These are phyloP conservation scores for Bursaphelenchus okinawaensis DNA, from an alignment of 2,888 invertebrate species.

Conservation along the genomic window DNA sequence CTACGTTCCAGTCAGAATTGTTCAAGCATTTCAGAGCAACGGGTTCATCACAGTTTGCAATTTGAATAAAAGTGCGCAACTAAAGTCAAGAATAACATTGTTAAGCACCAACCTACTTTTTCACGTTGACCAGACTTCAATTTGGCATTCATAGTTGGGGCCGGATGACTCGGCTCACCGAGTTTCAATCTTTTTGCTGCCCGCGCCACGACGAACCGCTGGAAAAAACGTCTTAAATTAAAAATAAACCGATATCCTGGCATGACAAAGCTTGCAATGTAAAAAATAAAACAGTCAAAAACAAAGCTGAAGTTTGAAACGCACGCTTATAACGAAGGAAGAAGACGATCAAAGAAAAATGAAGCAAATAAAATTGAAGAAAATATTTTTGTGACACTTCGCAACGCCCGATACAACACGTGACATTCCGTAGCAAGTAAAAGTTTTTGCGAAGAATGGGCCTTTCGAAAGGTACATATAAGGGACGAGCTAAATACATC, in stretches of 20 bases:
- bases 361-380: not conserved
- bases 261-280: too few relatives aligned
- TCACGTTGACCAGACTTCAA: conserved; percentile 5
- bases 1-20: conserved; percentile 48
- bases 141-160: conserved; percentile 8
- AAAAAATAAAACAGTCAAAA: too few relatives aligned
- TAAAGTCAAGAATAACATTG: not conserved
- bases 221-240: not conserved
- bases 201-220: not conserved
- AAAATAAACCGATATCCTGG: too few relatives aligned
- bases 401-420: not conserved
- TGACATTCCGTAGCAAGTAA: too few relatives aligned
- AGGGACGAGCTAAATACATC: too few relatives aligned
- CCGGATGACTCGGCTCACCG: conserved; percentile 5
- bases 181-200: conserved; percentile 8
- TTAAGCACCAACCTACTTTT: conserved; percentile 7
- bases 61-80: not conserved
- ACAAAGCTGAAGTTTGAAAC: too few relatives aligned
- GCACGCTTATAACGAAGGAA: too few relatives aligned
- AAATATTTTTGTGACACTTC: not conserved
- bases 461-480: too few relatives aligned
- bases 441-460: too few relatives aligned
- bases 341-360: too few relatives aligned
- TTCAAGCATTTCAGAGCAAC: conserved; percentile 41
- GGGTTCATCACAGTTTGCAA: conserved; percentile 15